Base-by-base conservation (phyloP, 2,888 invertebrate genomes). In the Dastarcus helophoroides region DNA sequence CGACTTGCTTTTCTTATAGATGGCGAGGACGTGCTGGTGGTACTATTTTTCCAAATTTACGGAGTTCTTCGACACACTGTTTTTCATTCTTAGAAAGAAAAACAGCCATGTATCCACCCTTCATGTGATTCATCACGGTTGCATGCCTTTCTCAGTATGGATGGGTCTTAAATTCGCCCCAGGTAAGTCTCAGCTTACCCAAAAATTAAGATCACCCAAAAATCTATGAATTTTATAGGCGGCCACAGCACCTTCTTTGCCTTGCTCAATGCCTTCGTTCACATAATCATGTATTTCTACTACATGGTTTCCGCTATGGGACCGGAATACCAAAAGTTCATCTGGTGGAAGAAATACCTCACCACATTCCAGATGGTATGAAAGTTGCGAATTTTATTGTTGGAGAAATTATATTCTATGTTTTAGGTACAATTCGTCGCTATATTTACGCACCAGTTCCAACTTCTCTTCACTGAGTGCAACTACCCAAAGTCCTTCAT, bases 281-380 rank as follows among this genome's bases (percentile, higher is more conserved):
- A 95, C 64, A 84, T 94, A 53, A 75, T 94, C 41, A 94, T 95
- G 94, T 94, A 95, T 64, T 85, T 85, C 63, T 95, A 95, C 65
- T 95, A 94, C 61, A 90, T 91, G 79, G 71, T 94, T 39, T 77
- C 94, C 3, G 93, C 93, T 13, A 79, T 93, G 78, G 94, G 94
- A 30, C 93, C 93, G 22, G 67, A 75, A 54, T 93, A 85, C 63
- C 86, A 88, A 63, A 89, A 88, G 61, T 93, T 77, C 62, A 80
- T 93, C 48, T 94, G 94, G 94, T 95, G 94, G 94, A 95, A 94
- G 67, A 90, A 86, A 56, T 86, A 94, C 63, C 76, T 95, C 50
- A 94, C 94, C 35, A 78, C 79, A 43, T 79, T 94, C 68, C 94
- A 94, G 70, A 91, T 95, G 80, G 89, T 89, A 69, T 64, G 65